Conservation (phyloP, 1,140 invertebrate genomes). For the Drosophila teissieri region DNA sequence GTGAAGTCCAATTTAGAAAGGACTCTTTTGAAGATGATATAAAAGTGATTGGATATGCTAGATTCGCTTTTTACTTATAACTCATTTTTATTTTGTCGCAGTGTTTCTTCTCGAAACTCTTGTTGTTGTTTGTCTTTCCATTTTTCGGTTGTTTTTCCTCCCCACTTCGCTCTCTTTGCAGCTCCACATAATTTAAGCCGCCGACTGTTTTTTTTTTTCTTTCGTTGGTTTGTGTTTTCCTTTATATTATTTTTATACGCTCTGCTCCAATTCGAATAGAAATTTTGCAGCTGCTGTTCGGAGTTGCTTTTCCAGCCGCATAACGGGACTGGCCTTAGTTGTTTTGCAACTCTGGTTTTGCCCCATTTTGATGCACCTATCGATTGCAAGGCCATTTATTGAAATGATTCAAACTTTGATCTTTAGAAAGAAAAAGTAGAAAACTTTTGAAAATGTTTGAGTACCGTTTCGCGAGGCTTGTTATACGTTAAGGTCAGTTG, state of each 20-base stretch:
- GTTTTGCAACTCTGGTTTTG: conserved; percentile 22
- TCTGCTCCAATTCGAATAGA: conserved; percentile 25
- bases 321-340: conserved; percentile 2
- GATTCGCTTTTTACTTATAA: neutral
- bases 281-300: conserved; percentile 20
- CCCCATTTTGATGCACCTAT: neutral
- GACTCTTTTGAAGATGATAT: too few species aligned
- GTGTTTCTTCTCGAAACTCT: conserved; percentile 18
- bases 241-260: conserved; percentile 43
- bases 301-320: conserved; percentile 23
- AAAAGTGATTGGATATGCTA: too few species aligned
- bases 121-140: conserved; percentile 39
- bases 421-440: too few species aligned
- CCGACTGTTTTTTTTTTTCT: conserved; percentile 31
- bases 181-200: conserved; percentile 32
- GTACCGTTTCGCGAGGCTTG: too few species aligned
- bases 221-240: conserved; percentile 23
- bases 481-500: neutral
- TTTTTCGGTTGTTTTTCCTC: conserved; percentile 26
- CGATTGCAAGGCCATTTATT: neutral
- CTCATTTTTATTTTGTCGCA: neutral
- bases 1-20: neutral
- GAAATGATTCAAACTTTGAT: too few species aligned
- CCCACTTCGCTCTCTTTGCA: neutral
- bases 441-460: too few species aligned